These are phyloP conservation scores for Heterochromis multidens DNA, from an alignment of 2,113 vertebrate species.

Conservation along the genomic window DNA sequence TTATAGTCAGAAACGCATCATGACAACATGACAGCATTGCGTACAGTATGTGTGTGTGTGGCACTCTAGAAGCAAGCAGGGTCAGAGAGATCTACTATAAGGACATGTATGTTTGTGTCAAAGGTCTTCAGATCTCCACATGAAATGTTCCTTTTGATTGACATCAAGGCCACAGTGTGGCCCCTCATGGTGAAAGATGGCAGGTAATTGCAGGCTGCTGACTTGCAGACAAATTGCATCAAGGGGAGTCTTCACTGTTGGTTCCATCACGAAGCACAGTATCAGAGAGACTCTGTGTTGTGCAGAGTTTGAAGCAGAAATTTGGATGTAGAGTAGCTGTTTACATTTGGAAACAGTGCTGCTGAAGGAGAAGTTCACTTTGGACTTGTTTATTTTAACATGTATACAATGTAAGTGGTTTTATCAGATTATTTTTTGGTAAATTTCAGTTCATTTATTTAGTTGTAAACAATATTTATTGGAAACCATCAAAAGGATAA, in stretches of 20 bases:
- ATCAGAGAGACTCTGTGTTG: not conserved
- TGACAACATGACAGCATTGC: slow-evolving; percentile 8
- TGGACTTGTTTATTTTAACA: not conserved
- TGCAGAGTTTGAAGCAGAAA: not conserved
- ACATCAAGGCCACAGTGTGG: slow-evolving; percentile 26
- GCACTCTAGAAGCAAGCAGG: not conserved
- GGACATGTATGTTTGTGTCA: slow-evolving; percentile 5
- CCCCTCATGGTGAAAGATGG: slow-evolving; percentile 19
- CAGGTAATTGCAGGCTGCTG: slow-evolving; percentile 54
- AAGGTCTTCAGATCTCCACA: slow-evolving; percentile 15
- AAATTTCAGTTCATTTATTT: not conserved
- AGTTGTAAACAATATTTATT: not conserved
- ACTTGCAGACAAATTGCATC: slow-evolving; percentile 39
- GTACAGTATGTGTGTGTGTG: not conserved
- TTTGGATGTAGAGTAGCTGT: not conserved
- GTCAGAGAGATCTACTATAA: not conserved
- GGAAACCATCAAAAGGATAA: not conserved
- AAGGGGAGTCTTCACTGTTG: slow-evolving; percentile 3
- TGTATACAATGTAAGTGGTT: too few relatives aligned
- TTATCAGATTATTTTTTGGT: not conserved
- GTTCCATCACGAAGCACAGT: not conserved
- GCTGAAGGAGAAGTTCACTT: not conserved
- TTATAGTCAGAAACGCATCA: slow-evolving; percentile 26
- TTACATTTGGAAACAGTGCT: not conserved
- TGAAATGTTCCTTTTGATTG: slow-evolving; percentile 28